Conservation (phyloP, 2,888 invertebrate species). For the Drosophila siamana region DNA sequence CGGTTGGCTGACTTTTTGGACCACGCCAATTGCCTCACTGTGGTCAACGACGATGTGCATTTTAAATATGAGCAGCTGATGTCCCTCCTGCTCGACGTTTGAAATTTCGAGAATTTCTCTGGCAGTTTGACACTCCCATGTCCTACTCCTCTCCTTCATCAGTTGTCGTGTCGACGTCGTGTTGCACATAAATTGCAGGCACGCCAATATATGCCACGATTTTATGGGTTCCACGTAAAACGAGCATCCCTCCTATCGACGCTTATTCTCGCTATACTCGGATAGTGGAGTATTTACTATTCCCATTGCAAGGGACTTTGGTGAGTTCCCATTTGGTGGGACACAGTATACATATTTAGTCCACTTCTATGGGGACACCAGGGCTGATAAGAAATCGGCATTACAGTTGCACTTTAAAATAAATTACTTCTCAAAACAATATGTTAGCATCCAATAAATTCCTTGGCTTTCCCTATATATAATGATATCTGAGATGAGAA, state of each 20-base stretch:
- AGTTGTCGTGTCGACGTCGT: conserved; percentile 76
- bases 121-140: conserved; percentile 65
- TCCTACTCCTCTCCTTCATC: conserved; percentile 31
- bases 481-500: too few species aligned
- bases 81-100: conserved; percentile 20
- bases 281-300: background rate
- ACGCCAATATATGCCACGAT: conserved; percentile 76
- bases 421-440: too few species aligned
- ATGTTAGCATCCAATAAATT: too few species aligned
- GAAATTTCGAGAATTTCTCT: conserved; percentile 71
- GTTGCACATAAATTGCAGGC: conserved; percentile 76
- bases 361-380: conserved; percentile 34
- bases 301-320: background rate
- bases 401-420: too few species aligned
- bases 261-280: conserved; percentile 46
- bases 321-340: too few species aligned
- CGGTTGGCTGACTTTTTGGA: conserved; percentile 16
- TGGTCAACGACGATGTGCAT: conserved; percentile 68
- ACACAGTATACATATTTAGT: background rate
- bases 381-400: too few species aligned
- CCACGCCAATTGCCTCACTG: conserved; percentile 34
- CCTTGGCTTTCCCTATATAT: too few species aligned
- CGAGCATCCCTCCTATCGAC: conserved; percentile 60
- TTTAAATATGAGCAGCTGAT: conserved; percentile 73
- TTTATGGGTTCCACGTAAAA: conserved; percentile 73